phyloP scores from a whole-genome alignment of 1,140 invertebrate genomes.

The Hycleus phaleratus region DNA sequence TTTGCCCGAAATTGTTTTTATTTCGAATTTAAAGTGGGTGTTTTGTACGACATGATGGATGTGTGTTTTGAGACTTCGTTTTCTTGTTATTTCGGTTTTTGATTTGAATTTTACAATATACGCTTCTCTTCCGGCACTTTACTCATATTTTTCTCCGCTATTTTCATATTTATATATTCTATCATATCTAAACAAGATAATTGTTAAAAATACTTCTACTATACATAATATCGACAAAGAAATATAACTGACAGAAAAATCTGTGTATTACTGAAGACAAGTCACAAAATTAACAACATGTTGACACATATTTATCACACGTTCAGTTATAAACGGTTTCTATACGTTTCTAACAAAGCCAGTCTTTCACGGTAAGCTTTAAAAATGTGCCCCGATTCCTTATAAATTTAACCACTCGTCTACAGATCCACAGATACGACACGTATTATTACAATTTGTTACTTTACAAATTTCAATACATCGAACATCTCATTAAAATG shows the following conservation, averaged over 20 bases:
- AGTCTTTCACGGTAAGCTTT: neutral
- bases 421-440: constrained; percentile 15
- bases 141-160: neutral
- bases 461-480: constrained; percentile 3
- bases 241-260: no score
- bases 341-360: constrained; percentile 14
- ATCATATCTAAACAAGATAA: no score
- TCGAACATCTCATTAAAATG: neutral
- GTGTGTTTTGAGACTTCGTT: constrained; percentile 30
- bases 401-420: constrained; percentile 15
- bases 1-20: constrained; percentile 38
- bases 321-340: constrained; percentile 5
- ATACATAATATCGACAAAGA: no score
- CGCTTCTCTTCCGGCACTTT: constrained; percentile 14
- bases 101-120: constrained; percentile 32
- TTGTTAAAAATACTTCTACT: no score
- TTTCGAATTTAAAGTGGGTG: constrained; percentile 38
- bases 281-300: constrained; percentile 10
- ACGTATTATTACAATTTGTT: constrained; percentile 16
- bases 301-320: constrained; percentile 14
- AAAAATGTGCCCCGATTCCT: constrained; percentile 1
- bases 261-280: neutral
- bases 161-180: no score
- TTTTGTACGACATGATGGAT: constrained; percentile 36
- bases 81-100: constrained; percentile 34